Evolutionary conservation across 2,888 invertebrate genomes (phyloP).

Genomic region (Dryobotodes eremita): DNA sequence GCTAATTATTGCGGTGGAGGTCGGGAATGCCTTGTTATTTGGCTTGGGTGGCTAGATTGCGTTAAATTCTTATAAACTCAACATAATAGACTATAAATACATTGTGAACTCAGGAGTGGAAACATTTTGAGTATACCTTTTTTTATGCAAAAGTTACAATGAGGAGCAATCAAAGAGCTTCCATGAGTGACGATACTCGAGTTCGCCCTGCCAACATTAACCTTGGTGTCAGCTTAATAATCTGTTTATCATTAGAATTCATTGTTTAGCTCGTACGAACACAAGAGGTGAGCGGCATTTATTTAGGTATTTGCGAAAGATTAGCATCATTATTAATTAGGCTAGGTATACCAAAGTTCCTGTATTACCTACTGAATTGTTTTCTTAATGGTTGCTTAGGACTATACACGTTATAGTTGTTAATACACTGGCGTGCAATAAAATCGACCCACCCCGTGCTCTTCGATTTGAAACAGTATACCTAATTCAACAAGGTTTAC

Average conservation of each 20-base stretch:
- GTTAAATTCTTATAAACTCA: background rate
- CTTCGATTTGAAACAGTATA: no score
- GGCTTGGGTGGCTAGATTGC: background rate
- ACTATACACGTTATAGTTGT: background rate
- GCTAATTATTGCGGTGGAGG: constrained; percentile 8
- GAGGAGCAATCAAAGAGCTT: background rate
- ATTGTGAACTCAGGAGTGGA: no score
- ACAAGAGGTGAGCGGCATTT: background rate
- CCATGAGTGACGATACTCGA: background rate
- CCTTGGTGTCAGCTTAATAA: background rate
- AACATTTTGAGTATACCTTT: background rate
- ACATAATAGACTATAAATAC: background rate
- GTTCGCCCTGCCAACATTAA: background rate
- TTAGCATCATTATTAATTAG: background rate
- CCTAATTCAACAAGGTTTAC: no score
- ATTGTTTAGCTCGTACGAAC: background rate
- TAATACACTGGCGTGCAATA: no score
- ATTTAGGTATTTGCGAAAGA: background rate
- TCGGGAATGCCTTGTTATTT: background rate
- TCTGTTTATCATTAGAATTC: background rate
- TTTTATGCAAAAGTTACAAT: background rate
- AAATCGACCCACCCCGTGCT: no score
- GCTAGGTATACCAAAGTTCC: background rate
- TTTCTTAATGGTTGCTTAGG: no score
- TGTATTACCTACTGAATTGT: background rate